Conservation (phyloP, 2,888 invertebrate species). For the Ethmia dodecea region DNA sequence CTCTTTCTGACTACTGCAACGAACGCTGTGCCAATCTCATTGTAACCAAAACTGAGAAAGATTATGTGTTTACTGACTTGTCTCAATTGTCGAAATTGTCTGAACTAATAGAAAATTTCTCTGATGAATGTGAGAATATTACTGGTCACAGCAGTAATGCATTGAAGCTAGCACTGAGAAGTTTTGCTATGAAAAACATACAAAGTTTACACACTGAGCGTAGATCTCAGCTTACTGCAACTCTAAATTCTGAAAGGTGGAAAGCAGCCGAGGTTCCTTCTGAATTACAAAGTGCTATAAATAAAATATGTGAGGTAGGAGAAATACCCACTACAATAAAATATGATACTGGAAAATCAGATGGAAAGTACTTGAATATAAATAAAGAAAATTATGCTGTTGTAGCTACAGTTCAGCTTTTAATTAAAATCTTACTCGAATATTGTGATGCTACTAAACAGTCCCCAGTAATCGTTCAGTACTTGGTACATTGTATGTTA, state of each 20-base stretch:
- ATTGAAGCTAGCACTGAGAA: constrained; percentile 88
- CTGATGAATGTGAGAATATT: constrained; percentile 84
- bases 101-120: constrained; percentile 87
- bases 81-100: constrained; percentile 87
- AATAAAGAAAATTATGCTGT: constrained; percentile 86
- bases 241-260: constrained; percentile 96
- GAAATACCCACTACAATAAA: constrained; percentile 57
- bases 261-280: constrained; percentile 93
- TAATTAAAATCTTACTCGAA: constrained; percentile 94
- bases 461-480: constrained; percentile 87
- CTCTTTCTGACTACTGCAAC: constrained; percentile 94
- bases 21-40: constrained; percentile 94
- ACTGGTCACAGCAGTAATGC: constrained; percentile 87
- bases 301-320: constrained; percentile 79
- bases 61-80: constrained; percentile 82
- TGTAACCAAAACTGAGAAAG: constrained; percentile 85
- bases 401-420: constrained; percentile 89
- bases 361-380: constrained; percentile 78
- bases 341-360: constrained; percentile 57
- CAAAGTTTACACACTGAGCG: constrained; percentile 93
- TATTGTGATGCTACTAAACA: constrained; percentile 91
- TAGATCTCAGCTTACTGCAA: constrained; percentile 88
- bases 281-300: constrained; percentile 92
- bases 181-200: constrained; percentile 93
- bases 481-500: constrained; percentile 90